Evolutionary conservation across 92 coral and sea anemone species (phyloP).

Genomic region (Parazoanthus atlanticus): DNA sequence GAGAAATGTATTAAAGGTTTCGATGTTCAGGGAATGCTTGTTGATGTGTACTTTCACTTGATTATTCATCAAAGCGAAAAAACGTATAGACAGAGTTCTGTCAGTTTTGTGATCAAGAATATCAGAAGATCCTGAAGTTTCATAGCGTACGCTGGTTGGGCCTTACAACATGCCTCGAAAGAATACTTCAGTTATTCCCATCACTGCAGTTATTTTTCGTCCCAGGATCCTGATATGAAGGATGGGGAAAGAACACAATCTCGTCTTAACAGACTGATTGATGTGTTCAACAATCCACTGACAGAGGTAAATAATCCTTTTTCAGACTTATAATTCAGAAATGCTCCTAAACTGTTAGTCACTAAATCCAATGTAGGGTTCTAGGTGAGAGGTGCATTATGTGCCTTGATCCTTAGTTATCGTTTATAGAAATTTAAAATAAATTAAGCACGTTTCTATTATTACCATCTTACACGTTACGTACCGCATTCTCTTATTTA

Average conservation of each 20-base stretch:
- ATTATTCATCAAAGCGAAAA: constrained; percentile 61
- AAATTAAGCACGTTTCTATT: not conserved
- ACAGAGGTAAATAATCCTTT: not conserved
- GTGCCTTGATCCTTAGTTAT: not conserved
- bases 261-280: not conserved
- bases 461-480: constrained; percentile 6
- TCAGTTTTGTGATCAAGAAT: constrained; percentile 50
- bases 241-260: not conserved
- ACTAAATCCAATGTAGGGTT: not conserved
- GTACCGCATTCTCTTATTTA: not conserved
- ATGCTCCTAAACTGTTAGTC: not conserved
- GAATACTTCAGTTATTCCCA: not conserved
- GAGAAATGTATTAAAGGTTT: constrained; percentile 49
- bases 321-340: too few species aligned
- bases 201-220: constrained; percentile 7
- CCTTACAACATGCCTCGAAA: not conserved
- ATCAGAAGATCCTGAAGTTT: constrained; percentile 35
- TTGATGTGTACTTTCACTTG: constrained; percentile 64
- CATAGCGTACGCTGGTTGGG: constrained; percentile 38
- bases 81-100: constrained; percentile 22
- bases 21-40: constrained; percentile 67
- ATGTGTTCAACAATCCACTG: not conserved
- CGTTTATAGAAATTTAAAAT: not conserved
- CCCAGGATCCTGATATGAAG: not conserved
- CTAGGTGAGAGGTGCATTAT: not conserved